Conservation (phyloP, 2,797 vertebrate species). For the Myotis planiceps region DNA sequence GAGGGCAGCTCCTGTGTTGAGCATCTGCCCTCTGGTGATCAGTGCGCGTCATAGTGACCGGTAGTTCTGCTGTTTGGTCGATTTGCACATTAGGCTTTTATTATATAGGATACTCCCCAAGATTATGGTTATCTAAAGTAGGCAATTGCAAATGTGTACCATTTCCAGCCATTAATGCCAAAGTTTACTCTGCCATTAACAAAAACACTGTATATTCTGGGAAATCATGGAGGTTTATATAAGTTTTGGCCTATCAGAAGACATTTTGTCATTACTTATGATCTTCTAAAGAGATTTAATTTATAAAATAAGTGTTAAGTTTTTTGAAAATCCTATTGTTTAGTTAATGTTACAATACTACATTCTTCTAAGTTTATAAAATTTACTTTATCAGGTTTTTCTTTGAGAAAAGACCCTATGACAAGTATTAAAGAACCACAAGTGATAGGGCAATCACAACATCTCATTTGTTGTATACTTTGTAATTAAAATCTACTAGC, state of each 20-base stretch:
- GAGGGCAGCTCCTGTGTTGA: no score
- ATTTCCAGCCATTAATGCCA: slow-evolving; percentile 27
- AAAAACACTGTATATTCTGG: neutral
- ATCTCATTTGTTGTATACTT: neutral
- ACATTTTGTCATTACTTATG: neutral
- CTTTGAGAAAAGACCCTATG: neutral
- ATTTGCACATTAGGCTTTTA: no score
- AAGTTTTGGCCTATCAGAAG: neutral
- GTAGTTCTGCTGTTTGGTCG: no score
- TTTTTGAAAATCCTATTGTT: neutral
- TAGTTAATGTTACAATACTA: neutral
- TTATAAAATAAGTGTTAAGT: neutral
- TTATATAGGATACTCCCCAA: neutral
- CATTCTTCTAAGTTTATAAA: slow-evolving; percentile 30
- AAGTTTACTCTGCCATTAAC: neutral
- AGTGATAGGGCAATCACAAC: neutral
- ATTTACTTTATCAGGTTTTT: slow-evolving; percentile 10
- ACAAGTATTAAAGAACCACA: neutral
- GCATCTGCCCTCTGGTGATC: no score
- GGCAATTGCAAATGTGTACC: neutral
- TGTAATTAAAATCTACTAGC: neutral
- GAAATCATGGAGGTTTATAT: neutral
- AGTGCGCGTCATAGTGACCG: no score
- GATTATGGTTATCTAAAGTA: neutral
- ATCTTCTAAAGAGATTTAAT: neutral